A percentile compares a stretch with the other conserved stretches of the same genome.
These are phyloP conservation scores for Sylvicapra grimmia DNA, from an alignment of 2,113 vertebrate species.

Conservation along the genomic window DNA sequence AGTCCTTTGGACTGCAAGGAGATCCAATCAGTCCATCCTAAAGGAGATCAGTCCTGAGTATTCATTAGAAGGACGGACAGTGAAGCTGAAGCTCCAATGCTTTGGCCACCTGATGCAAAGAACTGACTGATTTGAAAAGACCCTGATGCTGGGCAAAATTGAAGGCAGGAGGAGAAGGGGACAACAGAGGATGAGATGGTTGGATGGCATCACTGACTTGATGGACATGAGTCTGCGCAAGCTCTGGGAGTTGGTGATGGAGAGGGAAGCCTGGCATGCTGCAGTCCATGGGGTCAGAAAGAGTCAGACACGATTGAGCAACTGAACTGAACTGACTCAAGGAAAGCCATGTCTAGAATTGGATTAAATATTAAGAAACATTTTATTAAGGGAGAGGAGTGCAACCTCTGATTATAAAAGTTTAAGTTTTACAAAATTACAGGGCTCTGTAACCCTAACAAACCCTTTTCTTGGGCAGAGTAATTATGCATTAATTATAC, in stretches of 20 bases:
- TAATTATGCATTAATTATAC: too few relatives aligned
- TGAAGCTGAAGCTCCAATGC: neutral
- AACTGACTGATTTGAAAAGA: neutral
- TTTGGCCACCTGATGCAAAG: neutral
- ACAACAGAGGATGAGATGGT: neutral
- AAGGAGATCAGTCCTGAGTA: neutral
- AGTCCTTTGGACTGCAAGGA: neutral
- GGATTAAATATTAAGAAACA: accelerated
- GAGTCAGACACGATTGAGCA: neutral
- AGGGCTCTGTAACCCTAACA: neutral
- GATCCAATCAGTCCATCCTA: neutral
- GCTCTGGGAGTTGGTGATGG: neutral
- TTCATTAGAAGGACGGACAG: neutral
- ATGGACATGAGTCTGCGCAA: neutral
- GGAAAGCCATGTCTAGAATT: neutral
- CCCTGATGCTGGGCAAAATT: neutral
- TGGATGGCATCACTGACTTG: neutral
- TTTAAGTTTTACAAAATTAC: neutral
- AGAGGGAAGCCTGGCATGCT: neutral
- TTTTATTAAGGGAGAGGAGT: neutral
- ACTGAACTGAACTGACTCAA: neutral
- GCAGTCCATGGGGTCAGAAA: neutral
- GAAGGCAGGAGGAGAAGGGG: neutral
- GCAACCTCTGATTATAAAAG: neutral
- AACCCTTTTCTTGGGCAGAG: neutral